These are phyloP conservation scores for Ethmia dodecea DNA, from an alignment of 2,888 invertebrate genomes.

Conservation along the genomic window DNA sequence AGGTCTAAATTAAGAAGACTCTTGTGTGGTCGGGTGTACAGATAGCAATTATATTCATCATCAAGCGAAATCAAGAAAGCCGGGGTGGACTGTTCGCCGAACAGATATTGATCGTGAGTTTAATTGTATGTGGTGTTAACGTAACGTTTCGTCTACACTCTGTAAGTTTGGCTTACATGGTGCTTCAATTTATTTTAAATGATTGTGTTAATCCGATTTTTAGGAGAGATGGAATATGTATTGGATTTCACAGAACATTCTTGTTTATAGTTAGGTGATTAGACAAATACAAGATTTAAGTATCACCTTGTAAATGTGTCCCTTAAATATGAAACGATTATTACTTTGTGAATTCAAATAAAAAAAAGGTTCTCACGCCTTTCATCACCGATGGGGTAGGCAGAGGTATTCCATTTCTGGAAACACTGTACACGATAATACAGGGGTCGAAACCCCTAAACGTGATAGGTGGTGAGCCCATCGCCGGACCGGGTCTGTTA, in stretches of 20 bases:
- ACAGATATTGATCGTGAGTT: slow-evolving; percentile 71
- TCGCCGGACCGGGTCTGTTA: no score
- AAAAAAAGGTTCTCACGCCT: no score
- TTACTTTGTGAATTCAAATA: neutral
- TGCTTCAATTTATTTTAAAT: no score
- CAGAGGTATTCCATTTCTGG: no score
- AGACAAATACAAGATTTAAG: no score
- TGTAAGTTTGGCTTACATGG: slow-evolving; percentile 40
- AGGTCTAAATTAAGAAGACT: slow-evolving; percentile 6
- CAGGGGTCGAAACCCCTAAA: no score
- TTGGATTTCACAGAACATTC: neutral
- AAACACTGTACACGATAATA: no score
- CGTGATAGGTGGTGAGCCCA: no score
- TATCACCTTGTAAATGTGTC: neutral
- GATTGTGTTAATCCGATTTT: neutral
- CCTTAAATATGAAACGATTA: neutral
- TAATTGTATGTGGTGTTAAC: slow-evolving; percentile 75
- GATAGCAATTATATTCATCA: slow-evolving; percentile 1
- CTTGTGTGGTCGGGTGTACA: no score
- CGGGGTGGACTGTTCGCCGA: slow-evolving; percentile 55
- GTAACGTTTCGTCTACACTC: slow-evolving; percentile 57
- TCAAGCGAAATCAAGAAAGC: slow-evolving; percentile 18
- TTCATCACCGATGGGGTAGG: no score
- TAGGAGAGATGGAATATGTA: neutral
- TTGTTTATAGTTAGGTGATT: neutral